Evolutionary conservation across 2,797 vertebrate genomes (phyloP).

Genomic region (Melopsittacus undulatus): DNA sequence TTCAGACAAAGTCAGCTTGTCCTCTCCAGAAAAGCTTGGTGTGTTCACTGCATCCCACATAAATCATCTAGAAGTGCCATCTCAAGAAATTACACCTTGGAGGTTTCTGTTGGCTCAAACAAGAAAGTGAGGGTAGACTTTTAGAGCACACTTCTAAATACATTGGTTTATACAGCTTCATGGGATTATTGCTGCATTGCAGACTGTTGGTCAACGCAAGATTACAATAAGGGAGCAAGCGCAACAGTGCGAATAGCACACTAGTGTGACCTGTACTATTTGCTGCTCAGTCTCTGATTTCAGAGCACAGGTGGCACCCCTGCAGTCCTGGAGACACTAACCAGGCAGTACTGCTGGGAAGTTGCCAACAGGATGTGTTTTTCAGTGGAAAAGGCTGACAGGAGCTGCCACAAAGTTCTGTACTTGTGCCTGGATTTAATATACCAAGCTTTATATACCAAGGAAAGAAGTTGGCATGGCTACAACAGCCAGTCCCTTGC

Average conservation of each 20-base stretch:
- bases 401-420: background rate
- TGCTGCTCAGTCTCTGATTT: background rate
- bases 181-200: background rate
- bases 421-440: background rate
- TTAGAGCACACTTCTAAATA: background rate
- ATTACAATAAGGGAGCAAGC: fast-evolving
- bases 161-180: background rate
- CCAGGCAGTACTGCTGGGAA: background rate
- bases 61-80: background rate
- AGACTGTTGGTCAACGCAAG: background rate
- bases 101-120: background rate
- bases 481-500: background rate
- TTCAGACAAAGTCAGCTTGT: background rate
- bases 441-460: background rate
- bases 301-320: fast-evolving
- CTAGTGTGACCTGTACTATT: fast-evolving
- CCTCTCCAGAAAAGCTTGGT: background rate
- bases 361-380: background rate
- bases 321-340: fast-evolving
- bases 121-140: background rate
- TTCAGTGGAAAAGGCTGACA: background rate
- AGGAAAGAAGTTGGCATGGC: background rate
- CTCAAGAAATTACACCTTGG: background rate
- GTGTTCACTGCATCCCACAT: background rate
- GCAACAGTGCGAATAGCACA: fast-evolving